Evolutionary conservation across 2,113 vertebrate species (phyloP).

Genomic region (Stictonetta naevosa): DNA sequence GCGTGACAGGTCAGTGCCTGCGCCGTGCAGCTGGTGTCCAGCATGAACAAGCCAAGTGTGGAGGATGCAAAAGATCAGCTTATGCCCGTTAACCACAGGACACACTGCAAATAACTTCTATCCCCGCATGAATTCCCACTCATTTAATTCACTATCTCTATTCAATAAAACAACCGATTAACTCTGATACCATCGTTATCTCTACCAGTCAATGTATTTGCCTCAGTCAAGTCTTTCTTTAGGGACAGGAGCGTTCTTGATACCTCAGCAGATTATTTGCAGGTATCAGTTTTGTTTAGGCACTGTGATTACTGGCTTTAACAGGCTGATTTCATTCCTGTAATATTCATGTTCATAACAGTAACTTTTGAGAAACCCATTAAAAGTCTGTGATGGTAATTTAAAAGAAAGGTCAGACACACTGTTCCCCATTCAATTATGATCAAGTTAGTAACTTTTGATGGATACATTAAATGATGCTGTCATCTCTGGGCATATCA

Average conservation of each 20-base stretch:
- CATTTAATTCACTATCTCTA: background rate
- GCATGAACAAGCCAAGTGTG: background rate
- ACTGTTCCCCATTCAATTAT: background rate
- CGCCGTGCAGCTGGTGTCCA: background rate
- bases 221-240: background rate
- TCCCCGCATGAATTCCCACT: background rate
- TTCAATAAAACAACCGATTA: background rate
- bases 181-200: background rate
- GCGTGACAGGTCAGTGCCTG: background rate
- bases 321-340: background rate
- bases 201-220: background rate
- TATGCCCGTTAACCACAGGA: background rate
- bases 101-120: background rate
- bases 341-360: conserved; percentile 13
- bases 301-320: background rate
- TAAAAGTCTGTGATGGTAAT: background rate
- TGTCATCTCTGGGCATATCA: background rate
- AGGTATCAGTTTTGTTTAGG: background rate
- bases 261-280: background rate
- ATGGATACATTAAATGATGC: conserved; percentile 7
- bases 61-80: background rate
- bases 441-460: conserved; percentile 16
- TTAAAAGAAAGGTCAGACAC: conserved; percentile 34
- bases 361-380: conserved; percentile 32
- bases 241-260: background rate